Conservation (phyloP, 2,888 invertebrate species). For the Hydropsyche betteni region DNA sequence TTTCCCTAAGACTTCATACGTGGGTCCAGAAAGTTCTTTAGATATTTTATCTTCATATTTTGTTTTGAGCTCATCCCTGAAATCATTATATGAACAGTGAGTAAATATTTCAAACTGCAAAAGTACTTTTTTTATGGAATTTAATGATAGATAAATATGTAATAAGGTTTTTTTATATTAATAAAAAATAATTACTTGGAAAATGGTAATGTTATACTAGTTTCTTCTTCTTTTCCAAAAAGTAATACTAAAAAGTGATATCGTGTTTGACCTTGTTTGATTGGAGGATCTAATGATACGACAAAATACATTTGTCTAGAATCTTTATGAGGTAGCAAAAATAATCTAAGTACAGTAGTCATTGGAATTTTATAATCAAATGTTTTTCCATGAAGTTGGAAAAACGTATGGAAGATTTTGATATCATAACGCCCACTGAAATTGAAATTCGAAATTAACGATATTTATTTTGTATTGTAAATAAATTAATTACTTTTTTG, state of each 20-base stretch:
- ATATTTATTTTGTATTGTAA: background rate
- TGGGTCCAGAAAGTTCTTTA: constrained; percentile 90
- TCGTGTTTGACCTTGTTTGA: constrained; percentile 98
- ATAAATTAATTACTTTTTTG: background rate
- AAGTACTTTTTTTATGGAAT: too few relatives aligned
- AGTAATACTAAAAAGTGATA: constrained; percentile 95
- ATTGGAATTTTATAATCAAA: constrained; percentile 99
- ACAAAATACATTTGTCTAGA: constrained; percentile 99
- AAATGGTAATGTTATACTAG: constrained; percentile 88
- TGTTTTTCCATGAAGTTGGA: constrained; percentile 89
- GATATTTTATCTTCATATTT: constrained; percentile 93
- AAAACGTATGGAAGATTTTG: constrained; percentile 82
- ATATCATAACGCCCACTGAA: constrained; percentile 95
- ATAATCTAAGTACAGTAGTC: constrained; percentile 93
- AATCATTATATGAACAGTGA: constrained; percentile 52
- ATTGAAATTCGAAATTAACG: constrained; percentile 54
- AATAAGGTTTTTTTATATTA: too few relatives aligned
- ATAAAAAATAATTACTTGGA: constrained; percentile 75
- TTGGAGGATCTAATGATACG: constrained; percentile 96
- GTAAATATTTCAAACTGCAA: too few relatives aligned
- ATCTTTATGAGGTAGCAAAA: constrained; percentile 96
- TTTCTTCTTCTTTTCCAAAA: constrained; percentile 95
- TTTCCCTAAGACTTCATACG: constrained; percentile 94
- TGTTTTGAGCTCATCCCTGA: constrained; percentile 86
- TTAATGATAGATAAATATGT: too few relatives aligned